Evolutionary conservation across 1,140 invertebrate species (phyloP).

Genomic region (Leptinotarsa defecta): DNA sequence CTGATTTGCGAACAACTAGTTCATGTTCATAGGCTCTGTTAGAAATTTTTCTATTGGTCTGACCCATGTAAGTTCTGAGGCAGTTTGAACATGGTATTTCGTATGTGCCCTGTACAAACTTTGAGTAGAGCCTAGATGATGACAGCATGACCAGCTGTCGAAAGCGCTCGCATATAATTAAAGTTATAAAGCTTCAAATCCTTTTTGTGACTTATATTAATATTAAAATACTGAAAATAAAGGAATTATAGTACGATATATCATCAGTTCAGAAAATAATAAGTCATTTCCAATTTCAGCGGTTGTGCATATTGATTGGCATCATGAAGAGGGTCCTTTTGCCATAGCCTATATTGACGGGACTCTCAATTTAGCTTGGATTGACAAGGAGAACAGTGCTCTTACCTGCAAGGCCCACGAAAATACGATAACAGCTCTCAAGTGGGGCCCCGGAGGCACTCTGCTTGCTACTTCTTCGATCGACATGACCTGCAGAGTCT

Average conservation of each 20-base stretch:
- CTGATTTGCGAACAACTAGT: too few relatives aligned
- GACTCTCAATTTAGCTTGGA: conserved; percentile 59
- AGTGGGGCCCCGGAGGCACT: conserved; percentile 62
- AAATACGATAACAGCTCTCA: conserved; percentile 54
- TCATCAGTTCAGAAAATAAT: not conserved
- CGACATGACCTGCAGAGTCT: conserved; percentile 59
- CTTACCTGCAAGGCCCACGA: conserved; percentile 60
- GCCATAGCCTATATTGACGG: conserved; percentile 65
- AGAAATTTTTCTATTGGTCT: too few relatives aligned
- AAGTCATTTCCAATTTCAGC: conserved; percentile 53
- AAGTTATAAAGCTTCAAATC: too few relatives aligned
- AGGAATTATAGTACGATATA: too few relatives aligned
- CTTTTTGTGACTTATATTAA: too few relatives aligned
- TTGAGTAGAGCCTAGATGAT: not conserved
- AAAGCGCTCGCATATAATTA: too few relatives aligned
- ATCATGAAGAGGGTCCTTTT: conserved; percentile 62
- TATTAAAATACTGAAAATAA: too few relatives aligned
- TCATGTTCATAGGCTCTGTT: too few relatives aligned
- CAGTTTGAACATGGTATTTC: too few relatives aligned
- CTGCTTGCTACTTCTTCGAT: conserved; percentile 60
- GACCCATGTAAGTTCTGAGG: too few relatives aligned
- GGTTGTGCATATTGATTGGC: conserved; percentile 63
- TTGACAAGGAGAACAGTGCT: conserved; percentile 54
- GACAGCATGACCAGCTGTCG: too few relatives aligned
- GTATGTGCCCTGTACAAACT: too few relatives aligned